Conservation (phyloP, 2,797 vertebrate genomes). For the Eulemur albifrons region DNA sequence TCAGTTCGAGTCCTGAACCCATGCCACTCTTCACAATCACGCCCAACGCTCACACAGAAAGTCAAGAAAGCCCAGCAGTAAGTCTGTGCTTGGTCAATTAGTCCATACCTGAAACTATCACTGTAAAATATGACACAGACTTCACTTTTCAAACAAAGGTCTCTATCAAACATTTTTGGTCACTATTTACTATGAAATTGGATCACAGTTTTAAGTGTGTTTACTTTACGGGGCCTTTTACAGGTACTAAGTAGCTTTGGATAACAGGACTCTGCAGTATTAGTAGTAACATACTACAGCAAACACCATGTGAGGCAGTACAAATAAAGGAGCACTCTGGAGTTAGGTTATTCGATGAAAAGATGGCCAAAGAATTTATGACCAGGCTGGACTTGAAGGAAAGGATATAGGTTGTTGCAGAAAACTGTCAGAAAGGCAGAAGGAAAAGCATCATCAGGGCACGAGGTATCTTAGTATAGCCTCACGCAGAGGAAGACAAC, state of each 20-base stretch:
- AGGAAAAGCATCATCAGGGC: too few species aligned
- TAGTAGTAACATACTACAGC: neutral
- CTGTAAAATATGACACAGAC: neutral
- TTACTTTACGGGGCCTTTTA: neutral
- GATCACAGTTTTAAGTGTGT: neutral
- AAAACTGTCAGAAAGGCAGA: neutral
- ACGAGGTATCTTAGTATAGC: neutral
- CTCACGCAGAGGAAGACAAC: too few species aligned
- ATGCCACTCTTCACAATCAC: neutral
- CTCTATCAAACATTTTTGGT: neutral
- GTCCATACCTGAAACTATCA: neutral
- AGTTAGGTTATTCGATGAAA: neutral
- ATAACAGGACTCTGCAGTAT: neutral
- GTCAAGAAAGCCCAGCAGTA: neutral
- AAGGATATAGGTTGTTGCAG: neutral
- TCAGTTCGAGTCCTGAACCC: neutral
- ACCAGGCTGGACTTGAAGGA: neutral
- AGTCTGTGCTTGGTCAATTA: neutral
- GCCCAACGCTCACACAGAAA: neutral
- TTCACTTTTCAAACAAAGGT: neutral
- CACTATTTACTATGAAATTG: neutral
- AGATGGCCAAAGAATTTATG: neutral
- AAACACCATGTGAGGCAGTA: neutral
- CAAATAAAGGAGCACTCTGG: neutral
- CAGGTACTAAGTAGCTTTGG: neutral